Evolutionary conservation across 2,888 invertebrate species (phyloP).

Genomic region (Athripsodes cinereus): DNA sequence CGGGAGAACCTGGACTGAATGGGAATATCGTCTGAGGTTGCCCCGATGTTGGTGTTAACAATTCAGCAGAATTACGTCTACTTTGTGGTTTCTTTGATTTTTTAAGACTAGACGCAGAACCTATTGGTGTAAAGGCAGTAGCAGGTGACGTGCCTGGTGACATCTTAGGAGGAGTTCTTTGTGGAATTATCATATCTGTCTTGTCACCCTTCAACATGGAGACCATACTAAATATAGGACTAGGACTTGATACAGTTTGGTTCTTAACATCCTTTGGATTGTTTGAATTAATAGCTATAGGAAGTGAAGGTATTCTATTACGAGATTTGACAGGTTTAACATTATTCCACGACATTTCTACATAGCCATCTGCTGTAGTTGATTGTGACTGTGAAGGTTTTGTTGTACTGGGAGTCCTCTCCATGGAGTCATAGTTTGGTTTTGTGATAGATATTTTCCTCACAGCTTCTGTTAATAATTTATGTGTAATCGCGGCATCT

Average conservation of each 20-base stretch:
- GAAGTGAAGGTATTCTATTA: constrained; percentile 52
- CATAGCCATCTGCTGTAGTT: constrained; percentile 54
- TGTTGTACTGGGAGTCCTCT: constrained; percentile 28
- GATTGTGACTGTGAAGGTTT: constrained; percentile 2
- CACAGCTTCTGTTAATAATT: constrained; percentile 27
- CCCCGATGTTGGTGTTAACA: constrained; percentile 53
- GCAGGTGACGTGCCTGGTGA: constrained; percentile 26
- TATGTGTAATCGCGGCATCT: neutral
- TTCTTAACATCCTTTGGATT: constrained; percentile 22
- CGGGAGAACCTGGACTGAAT: constrained; percentile 60
- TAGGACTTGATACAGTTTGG: constrained; percentile 19
- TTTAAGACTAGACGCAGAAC: constrained; percentile 42
- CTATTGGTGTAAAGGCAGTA: constrained; percentile 35
- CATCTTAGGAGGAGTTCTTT: constrained; percentile 19
- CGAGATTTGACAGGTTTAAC: constrained; percentile 29
- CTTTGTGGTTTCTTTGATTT: constrained; percentile 33
- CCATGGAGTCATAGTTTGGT: constrained; percentile 33
- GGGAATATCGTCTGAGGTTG: constrained; percentile 60
- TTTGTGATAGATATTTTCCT: constrained; percentile 30
- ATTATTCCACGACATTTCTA: constrained; percentile 56
- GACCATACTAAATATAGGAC: constrained; percentile 20
- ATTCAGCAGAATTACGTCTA: constrained; percentile 41
- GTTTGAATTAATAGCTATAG: constrained; percentile 54
- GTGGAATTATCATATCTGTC: constrained; percentile 17
- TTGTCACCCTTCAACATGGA: constrained; percentile 10